Conservation (phyloP, 2,888 invertebrate genomes). For the Hydrotaea cyrtoneurina region DNA sequence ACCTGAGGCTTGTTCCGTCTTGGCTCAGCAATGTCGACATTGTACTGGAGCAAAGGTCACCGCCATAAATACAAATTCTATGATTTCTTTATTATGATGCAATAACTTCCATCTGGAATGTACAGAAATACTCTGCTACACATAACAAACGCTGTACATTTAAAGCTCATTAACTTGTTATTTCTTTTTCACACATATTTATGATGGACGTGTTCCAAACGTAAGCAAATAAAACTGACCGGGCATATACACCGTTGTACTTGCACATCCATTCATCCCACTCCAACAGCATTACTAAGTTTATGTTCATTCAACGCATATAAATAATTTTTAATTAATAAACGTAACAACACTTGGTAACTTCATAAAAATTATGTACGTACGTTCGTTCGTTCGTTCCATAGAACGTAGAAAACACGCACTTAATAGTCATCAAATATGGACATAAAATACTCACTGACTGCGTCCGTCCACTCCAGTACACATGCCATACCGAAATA, state of each 20-base stretch:
- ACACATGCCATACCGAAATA: not conserved
- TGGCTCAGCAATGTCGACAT: too few relatives aligned
- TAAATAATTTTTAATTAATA: conserved; percentile 66
- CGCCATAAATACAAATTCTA: too few relatives aligned
- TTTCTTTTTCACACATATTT: not conserved
- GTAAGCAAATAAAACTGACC: not conserved
- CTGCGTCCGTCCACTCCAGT: not conserved
- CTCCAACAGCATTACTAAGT: not conserved
- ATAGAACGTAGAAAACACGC: conserved; percentile 52
- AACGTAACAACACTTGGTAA: conserved; percentile 60
- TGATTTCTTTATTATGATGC: too few relatives aligned
- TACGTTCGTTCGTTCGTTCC: not conserved
- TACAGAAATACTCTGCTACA: not conserved
- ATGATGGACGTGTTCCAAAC: conserved; percentile 13
- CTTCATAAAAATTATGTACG: conserved; percentile 48
- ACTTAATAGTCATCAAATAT: conserved; percentile 62
- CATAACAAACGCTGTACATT: not conserved
- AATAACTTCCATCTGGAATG: too few relatives aligned
- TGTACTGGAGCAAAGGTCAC: too few relatives aligned
- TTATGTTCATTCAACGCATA: conserved; percentile 29
- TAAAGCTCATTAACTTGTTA: conserved; percentile 4
- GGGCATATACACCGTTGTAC: not conserved
- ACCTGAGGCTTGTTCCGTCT: too few relatives aligned
- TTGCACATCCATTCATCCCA: not conserved
- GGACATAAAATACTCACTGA: conserved; percentile 47